Percentiles rank a stretch among this genome's conserved stretches.
Evolutionary conservation across 2,888 invertebrate genomes (phyloP).

Genomic region (Crioceris asparagi): DNA sequence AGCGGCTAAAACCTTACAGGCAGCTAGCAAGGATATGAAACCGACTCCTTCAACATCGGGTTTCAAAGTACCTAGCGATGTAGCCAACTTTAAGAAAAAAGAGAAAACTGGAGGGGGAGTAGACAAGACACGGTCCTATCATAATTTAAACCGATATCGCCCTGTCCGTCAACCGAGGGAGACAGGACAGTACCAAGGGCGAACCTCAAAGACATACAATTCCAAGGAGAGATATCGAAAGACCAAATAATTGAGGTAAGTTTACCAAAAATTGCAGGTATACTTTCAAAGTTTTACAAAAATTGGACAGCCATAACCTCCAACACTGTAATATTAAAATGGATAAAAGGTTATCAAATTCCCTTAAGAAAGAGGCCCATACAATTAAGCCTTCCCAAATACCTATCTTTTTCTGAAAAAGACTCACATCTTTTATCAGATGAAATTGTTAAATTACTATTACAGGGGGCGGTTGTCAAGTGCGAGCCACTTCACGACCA

Average conservation of each 20-base stretch:
- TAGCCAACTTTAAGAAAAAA: no score
- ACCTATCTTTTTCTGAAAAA: not conserved
- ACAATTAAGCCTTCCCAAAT: no score
- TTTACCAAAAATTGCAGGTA: not conserved
- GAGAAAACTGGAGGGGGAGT: no score
- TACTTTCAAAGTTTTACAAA: slow-evolving; percentile 1
- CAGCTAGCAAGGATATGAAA: no score
- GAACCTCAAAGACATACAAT: slow-evolving; percentile 3
- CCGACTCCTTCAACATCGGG: no score
- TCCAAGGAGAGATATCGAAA: not conserved
- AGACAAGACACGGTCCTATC: no score
- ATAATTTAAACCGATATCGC: slow-evolving; percentile 8
- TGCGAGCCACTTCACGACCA: slow-evolving; percentile 8
- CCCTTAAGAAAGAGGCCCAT: no score
- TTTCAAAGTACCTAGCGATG: no score
- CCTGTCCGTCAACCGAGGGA: slow-evolving; percentile 6
- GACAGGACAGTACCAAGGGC: slow-evolving; percentile 6
- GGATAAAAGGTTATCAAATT: slow-evolving; percentile 8
- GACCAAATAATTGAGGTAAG: slow-evolving; percentile 5
- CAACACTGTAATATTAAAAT: slow-evolving; percentile 7
- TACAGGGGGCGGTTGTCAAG: slow-evolving; percentile 3
- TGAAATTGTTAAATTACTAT: no score
- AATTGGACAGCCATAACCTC: slow-evolving; percentile 6
- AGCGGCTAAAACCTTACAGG: no score
- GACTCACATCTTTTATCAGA: not conserved